Evolutionary conservation across 1,140 invertebrate species (phyloP).

Genomic region (Drosophila hydei): DNA sequence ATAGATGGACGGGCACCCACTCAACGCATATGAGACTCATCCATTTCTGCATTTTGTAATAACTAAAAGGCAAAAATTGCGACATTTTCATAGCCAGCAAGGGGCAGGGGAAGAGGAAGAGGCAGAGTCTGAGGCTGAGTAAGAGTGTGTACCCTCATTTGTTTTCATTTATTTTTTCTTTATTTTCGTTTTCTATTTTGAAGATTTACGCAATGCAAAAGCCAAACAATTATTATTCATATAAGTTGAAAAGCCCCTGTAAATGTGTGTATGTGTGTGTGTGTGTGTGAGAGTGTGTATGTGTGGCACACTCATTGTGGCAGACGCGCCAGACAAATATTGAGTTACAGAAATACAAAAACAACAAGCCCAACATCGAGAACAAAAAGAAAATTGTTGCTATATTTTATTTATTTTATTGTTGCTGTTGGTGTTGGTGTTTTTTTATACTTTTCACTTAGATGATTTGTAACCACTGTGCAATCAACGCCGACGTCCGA

Average conservation of each 20-base stretch:
- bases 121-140: background rate
- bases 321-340: slow-evolving; percentile 65
- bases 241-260: slow-evolving; percentile 3
- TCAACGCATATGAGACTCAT: slow-evolving; percentile 14
- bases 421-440: too few species aligned
- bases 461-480: slow-evolving; percentile 23
- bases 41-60: slow-evolving; percentile 68
- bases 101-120: background rate
- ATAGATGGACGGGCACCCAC: slow-evolving; percentile 42
- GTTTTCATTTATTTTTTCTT: slow-evolving; percentile 58
- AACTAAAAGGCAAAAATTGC: slow-evolving; percentile 69
- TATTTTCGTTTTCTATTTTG: slow-evolving; percentile 68
- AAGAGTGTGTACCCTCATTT: slow-evolving; percentile 10
- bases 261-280: background rate
- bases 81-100: slow-evolving; percentile 53
- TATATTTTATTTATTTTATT: too few species aligned
- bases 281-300: slow-evolving; percentile 3
- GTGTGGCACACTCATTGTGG: slow-evolving; percentile 26
- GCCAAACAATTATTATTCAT: slow-evolving; percentile 71
- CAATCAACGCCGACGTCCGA: slow-evolving; percentile 28
- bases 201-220: slow-evolving; percentile 79
- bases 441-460: slow-evolving; percentile 26
- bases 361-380: slow-evolving; percentile 9
- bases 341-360: slow-evolving; percentile 59
- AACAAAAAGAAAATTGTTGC: too few species aligned